Evolutionary conservation across 2,113 vertebrate species (phyloP), one percentile per base, ranked within the genome.

Genomic region (Opisthocomus hoazin): DNA sequence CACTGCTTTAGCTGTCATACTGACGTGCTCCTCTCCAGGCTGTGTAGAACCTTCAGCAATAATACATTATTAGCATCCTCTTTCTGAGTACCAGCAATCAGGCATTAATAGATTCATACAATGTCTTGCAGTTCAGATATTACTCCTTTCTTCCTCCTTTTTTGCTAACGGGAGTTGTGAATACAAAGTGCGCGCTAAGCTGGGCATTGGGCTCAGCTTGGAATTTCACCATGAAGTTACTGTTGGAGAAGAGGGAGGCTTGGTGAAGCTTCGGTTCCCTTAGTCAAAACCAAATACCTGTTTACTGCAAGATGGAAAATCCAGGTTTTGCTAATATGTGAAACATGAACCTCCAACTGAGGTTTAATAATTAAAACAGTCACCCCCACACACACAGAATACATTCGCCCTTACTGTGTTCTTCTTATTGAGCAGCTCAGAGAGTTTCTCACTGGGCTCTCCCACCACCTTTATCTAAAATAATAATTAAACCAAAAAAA

Each of bases 31-130:
- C 9, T 84, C 48, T 57, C 84, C 71, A 34, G 89, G 85, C 78
- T 66, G 84, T 43, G 65, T 13, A 89, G 82, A 54, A 76, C 91
- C 80, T 65, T 90, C 69, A 96, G 96, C 94, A 83, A 17, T 24
- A 41, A 89, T 84, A 29, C 83, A 92, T 89, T 88, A 95, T 95
- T 85, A 80, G 80, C 76, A 78, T 51, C 46, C 22, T 56, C 69
- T 77, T 94, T 66, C 91, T 89, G 92, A 89, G 87, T 92, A 82
- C 21, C 89, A 94, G 89, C 82, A 93, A 87, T 94, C 91, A 94
- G 96, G 89, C 84, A 54, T 95, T 92, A 88, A 96, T 89, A 81
- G 94, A 63, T 74, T 81, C 87, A 63, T 26, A 65, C 46, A 73
- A 74, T 89, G 66, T 36, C n/a, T 80, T 93, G 51, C 87, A 81